A percentile compares a stretch with the other conserved stretches of the same genome.
These are phyloP conservation scores for Tethea ocularis DNA, from an alignment of 2,888 invertebrate genomes.

Conservation along the genomic window DNA sequence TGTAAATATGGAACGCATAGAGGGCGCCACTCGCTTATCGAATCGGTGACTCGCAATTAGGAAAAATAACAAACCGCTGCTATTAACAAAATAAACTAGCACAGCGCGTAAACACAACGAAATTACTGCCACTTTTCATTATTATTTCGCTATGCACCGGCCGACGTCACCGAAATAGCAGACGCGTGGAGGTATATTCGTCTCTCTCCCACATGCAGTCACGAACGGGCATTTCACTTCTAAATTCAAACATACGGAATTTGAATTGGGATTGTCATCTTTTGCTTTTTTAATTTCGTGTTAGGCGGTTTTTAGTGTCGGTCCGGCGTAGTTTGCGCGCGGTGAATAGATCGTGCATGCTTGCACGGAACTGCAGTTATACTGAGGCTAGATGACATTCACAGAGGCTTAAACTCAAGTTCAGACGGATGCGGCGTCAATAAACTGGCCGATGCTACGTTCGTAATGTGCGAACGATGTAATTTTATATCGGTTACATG, in stretches of 20 bases:
- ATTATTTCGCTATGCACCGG: slow-evolving; percentile 81
- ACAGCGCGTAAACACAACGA: slow-evolving; percentile 82
- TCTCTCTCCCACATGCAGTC: slow-evolving; percentile 67
- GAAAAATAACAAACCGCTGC: slow-evolving; percentile 49
- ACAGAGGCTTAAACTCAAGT: slow-evolving; percentile 77
- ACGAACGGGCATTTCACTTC: slow-evolving; percentile 59
- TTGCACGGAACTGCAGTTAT: slow-evolving; percentile 67
- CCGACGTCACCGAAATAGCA: slow-evolving; percentile 76
- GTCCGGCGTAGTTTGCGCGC: slow-evolving; percentile 17
- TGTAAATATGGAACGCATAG: slow-evolving; percentile 51
- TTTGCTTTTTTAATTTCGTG: slow-evolving; percentile 43
- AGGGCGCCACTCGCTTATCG: slow-evolving; percentile 59
- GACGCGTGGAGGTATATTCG: slow-evolving; percentile 56
- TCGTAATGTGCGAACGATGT: slow-evolving; percentile 57
- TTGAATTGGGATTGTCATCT: slow-evolving; percentile 58
- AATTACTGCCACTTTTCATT: slow-evolving; percentile 83
- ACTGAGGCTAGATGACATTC: slow-evolving; percentile 82
- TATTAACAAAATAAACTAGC: slow-evolving; percentile 77
- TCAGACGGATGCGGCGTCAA: slow-evolving; percentile 75
- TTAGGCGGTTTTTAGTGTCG: slow-evolving; percentile 33
- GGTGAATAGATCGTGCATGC: slow-evolving; percentile 57
- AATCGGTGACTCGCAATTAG: slow-evolving; percentile 33
- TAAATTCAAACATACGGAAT: slow-evolving; percentile 64
- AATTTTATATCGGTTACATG: slow-evolving; percentile 56
- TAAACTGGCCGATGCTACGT: slow-evolving; percentile 63